Percentiles rank a stretch among this genome's conserved stretches.
phyloP scores from a whole-genome alignment of 2,113 vertebrate genomes.

The Stercorarius parasiticus region DNA sequence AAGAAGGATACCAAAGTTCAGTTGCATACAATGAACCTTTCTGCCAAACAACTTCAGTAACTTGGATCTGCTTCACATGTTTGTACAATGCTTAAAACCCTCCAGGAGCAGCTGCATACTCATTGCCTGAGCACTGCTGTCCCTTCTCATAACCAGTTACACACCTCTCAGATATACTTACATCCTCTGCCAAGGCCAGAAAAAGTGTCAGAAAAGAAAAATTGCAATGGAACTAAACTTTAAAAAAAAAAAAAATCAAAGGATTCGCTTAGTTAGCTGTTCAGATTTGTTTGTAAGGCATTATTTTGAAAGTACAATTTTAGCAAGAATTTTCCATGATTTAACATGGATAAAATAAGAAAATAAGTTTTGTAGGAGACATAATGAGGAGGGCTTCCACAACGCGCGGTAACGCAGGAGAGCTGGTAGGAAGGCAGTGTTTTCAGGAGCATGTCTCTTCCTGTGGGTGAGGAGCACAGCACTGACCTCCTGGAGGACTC shows the following conservation, averaged over 20 bases:
- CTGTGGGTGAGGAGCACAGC: not conserved
- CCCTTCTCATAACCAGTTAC: not conserved
- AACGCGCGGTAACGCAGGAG: not conserved
- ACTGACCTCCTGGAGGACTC: slow-evolving; percentile 72
- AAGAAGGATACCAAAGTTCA: not conserved
- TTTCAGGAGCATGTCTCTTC: not conserved
- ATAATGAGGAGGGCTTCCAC: not conserved
- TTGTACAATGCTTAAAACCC: not conserved
- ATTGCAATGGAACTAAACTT: not conserved
- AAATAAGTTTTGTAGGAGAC: not conserved
- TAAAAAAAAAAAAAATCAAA: not conserved
- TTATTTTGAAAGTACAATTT: not conserved
- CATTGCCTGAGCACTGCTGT: not conserved
- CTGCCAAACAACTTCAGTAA: not conserved
- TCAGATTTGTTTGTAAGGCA: not conserved
- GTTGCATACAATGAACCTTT: not conserved
- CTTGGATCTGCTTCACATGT: not conserved
- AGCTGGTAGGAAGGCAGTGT: not conserved
- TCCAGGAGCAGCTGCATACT: not conserved
- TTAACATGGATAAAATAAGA: not conserved
- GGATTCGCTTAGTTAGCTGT: not conserved
- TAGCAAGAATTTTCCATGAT: not conserved
- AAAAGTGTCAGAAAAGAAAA: not conserved
- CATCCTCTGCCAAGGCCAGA: not conserved
- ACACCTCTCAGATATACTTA: not conserved